Base-by-base conservation (phyloP, 2,797 vertebrate genomes). In the Crocidura indochinensis region DNA sequence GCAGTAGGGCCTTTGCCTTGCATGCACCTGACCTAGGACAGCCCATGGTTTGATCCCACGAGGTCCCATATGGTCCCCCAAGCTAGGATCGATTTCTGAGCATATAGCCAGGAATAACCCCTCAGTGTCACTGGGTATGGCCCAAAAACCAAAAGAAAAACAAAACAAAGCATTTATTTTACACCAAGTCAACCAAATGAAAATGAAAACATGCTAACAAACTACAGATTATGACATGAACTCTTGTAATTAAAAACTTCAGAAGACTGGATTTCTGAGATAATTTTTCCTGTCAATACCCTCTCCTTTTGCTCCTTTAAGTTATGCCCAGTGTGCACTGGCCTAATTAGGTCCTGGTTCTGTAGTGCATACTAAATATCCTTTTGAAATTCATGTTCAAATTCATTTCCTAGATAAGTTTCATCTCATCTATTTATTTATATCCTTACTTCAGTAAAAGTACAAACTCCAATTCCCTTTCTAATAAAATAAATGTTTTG, bases 361-460 rank as follows among this genome's bases (percentile, higher is more conserved):
- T 76, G 2, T 44, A 49, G 10, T 67, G 14, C 56, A 79, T 79
- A 29, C 53, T 49, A 19, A 67, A 86, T 91, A 78, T 91, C 46
- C 90, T 84, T 79, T 53, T 72, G 26, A 12, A 83, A n/a, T 29
- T 88, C 20, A 17, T 56, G n/a, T 87, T 84, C 24, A 69, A 87
- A 72, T 47, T 49, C 31, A 2, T 74, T 65, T 87, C 26, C n/a
- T 87, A 10, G 10, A 83, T 72, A 83, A 72, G 46, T 0, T 44
- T 10, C n/a, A 56, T 90, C 91, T 49, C 44, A 69, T 65, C 27
- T 68, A 65, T 77, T 89, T 2, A 2, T 64, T 89, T 79, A 67
- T 27, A 19, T 8, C 31, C 56, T 78, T 51, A 71, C 87, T 78
- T 51, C 76, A 26, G 22, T 87, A 51, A 84, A 90, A 91, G 31